Percentiles rank a stretch among this genome's conserved stretches.
These are phyloP conservation scores for Circaetus gallicus DNA, from an alignment of 2,113 vertebrate species.

Conservation along the genomic window DNA sequence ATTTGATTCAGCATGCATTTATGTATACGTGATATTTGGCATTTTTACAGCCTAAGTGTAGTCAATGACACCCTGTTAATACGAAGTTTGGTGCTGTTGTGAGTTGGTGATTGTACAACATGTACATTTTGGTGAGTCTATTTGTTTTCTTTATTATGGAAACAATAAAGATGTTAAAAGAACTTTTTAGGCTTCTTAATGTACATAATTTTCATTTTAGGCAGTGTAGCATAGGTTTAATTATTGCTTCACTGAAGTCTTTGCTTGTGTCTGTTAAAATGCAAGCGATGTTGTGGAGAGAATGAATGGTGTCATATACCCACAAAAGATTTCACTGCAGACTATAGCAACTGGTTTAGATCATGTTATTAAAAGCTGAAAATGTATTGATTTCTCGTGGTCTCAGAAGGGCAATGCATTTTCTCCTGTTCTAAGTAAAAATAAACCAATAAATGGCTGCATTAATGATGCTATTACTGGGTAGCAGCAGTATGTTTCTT, in stretches of 20 bases:
- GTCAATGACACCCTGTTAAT: neutral
- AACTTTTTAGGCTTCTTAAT: neutral
- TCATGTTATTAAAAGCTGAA: conserved; percentile 37
- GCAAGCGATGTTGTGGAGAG: neutral
- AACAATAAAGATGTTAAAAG: neutral
- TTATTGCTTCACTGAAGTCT: neutral
- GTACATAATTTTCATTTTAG: conserved; percentile 13
- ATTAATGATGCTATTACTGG: conserved; percentile 38
- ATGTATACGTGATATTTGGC: neutral
- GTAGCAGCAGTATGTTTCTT: conserved; percentile 7
- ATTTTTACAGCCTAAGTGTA: neutral
- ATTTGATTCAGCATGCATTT: neutral
- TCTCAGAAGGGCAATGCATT: conserved; percentile 35
- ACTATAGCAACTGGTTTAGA: neutral
- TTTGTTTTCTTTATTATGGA: neutral
- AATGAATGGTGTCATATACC: neutral
- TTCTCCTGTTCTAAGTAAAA: conserved; percentile 39
- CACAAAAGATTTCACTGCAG: neutral
- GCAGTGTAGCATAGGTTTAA: conserved; percentile 15
- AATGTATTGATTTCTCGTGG: conserved; percentile 31
- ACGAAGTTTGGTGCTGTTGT: neutral
- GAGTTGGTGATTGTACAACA: neutral
- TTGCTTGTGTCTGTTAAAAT: conserved; percentile 32
- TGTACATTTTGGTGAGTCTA: neutral
- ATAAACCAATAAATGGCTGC: conserved; percentile 23